Percentiles rank a stretch among this genome's conserved stretches.
These are phyloP conservation scores for Entosphenus tridentatus DNA, from an alignment of 2,113 vertebrate genomes.

Conservation along the genomic window DNA sequence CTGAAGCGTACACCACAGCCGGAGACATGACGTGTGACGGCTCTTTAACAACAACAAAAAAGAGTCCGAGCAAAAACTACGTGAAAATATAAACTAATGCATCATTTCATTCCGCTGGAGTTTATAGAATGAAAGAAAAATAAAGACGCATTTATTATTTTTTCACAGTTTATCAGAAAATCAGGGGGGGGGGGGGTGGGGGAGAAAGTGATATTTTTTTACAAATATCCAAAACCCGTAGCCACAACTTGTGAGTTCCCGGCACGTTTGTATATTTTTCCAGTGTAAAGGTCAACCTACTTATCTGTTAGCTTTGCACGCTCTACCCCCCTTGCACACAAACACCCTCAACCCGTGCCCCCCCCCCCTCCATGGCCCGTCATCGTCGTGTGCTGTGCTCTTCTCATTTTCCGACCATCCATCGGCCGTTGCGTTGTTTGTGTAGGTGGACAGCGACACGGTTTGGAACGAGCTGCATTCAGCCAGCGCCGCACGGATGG, in stretches of 20 bases:
- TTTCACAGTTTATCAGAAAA: too few species aligned
- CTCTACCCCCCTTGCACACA: not conserved
- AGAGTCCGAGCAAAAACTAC: too few species aligned
- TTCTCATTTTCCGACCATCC: not conserved
- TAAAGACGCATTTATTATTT: too few species aligned
- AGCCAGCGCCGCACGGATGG: conserved; percentile 53
- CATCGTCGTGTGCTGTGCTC: not conserved
- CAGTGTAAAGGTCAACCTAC: not conserved
- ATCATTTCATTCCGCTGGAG: too few species aligned
- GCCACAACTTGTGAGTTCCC: not conserved
- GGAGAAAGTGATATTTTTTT: too few species aligned
- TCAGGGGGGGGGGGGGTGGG: too few species aligned
- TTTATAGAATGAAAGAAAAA: too few species aligned
- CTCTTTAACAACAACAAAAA: too few species aligned
- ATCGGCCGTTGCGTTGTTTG: not conserved
- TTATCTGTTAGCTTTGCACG: not conserved
- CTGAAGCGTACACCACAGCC: too few species aligned
- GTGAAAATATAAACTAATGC: too few species aligned
- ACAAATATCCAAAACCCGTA: too few species aligned
- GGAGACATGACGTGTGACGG: too few species aligned
- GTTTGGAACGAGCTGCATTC: conserved; percentile 83
- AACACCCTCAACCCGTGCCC: not conserved
- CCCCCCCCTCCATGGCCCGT: not conserved
- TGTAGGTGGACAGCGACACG: conserved; percentile 74
- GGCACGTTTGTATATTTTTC: not conserved